phyloP scores from a whole-genome alignment of 2,888 invertebrate genomes.

The Tolmerus cingulatus region DNA sequence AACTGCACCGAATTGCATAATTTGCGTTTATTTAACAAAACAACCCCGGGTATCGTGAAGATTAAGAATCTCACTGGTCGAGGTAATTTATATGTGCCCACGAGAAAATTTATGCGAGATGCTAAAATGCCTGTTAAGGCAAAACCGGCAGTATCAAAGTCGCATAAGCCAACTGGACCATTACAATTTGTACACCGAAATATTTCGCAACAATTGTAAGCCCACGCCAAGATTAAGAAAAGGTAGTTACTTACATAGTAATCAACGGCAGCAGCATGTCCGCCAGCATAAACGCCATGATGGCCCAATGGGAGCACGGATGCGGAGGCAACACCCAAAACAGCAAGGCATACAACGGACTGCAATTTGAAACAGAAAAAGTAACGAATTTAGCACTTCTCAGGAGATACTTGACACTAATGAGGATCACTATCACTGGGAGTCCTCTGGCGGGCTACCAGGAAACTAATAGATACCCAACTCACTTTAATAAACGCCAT shows the following conservation, averaged over 20 bases:
- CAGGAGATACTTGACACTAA: not conserved
- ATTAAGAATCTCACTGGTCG: not conserved
- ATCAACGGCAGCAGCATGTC: slow-evolving; percentile 56
- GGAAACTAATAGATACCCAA: not conserved
- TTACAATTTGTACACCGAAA: slow-evolving; percentile 38
- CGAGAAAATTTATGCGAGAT: slow-evolving; percentile 5
- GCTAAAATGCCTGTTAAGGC: slow-evolving; percentile 5
- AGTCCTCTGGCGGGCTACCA: not conserved
- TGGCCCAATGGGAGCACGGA: slow-evolving; percentile 59
- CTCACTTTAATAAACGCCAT: slow-evolving; percentile 65
- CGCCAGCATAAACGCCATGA: slow-evolving; percentile 53
- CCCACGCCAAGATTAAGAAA: slow-evolving; percentile 18
- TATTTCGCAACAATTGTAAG: slow-evolving; percentile 43
- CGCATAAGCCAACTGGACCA: slow-evolving; percentile 30
- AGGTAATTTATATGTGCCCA: slow-evolving; percentile 38
- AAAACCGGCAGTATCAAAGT: slow-evolving; percentile 3
- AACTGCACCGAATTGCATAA: not conserved
- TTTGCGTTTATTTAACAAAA: not conserved
- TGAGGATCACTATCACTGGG: slow-evolving; percentile 14
- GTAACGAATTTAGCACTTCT: slow-evolving; percentile 5
- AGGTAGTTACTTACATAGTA: slow-evolving; percentile 59
- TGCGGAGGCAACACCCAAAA: slow-evolving; percentile 62
- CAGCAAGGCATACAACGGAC: slow-evolving; percentile 62
- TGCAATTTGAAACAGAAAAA: slow-evolving; percentile 50
- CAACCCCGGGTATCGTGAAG: not conserved